Evolutionary conservation across 2,797 vertebrate genomes (phyloP).

Genomic region (Rhadinocentrus ornatus): DNA sequence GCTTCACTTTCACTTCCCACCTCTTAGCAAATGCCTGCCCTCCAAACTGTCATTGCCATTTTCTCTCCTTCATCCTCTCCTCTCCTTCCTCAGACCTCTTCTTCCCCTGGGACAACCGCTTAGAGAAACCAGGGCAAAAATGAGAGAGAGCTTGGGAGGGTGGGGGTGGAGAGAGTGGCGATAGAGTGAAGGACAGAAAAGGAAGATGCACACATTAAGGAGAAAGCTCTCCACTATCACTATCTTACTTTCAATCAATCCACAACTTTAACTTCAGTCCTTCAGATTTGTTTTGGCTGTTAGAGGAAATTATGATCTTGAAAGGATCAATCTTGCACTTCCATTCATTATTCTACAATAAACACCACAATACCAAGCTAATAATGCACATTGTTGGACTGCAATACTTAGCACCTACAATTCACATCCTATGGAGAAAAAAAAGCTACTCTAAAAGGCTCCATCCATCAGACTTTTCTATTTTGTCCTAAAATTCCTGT

Average conservation of each 20-base stretch:
- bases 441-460: background rate
- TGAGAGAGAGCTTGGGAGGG: conserved; percentile 27
- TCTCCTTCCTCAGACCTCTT: conserved; percentile 47
- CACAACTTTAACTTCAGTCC: background rate
- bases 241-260: background rate
- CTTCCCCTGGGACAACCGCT: conserved; percentile 51
- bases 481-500: conserved; percentile 12
- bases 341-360: background rate
- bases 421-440: background rate
- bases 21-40: conserved; percentile 54
- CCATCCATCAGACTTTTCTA: background rate
- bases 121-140: conserved; percentile 70
- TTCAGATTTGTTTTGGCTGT: background rate
- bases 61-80: conserved; percentile 65
- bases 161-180: conserved; percentile 10
- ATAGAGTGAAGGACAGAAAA: conserved; percentile 8
- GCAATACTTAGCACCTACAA: background rate
- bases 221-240: background rate
- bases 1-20: conserved; percentile 29
- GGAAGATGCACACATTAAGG: conserved; percentile 3
- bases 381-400: conserved; percentile 1
- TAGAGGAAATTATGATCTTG: conserved; percentile 12
- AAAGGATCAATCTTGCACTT: background rate
- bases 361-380: background rate
- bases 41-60: conserved; percentile 70